Evolutionary conservation across 2,113 vertebrate genomes (phyloP).

Genomic region (Lonchura striata): DNA sequence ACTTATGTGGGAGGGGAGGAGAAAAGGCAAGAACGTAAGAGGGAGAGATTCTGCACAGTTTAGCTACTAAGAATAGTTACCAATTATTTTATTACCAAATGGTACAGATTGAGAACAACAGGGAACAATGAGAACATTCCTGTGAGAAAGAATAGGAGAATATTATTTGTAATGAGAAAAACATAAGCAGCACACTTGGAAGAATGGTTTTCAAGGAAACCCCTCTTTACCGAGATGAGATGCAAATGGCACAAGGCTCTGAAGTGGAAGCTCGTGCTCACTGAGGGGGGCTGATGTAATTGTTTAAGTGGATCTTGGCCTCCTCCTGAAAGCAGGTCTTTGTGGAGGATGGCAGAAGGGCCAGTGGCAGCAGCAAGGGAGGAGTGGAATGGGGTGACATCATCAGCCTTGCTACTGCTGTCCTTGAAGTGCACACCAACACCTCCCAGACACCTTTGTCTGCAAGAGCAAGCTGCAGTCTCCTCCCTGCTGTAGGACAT

Average conservation of each 20-base stretch:
- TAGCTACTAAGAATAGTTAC: neutral
- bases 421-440: neutral
- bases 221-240: neutral
- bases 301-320: neutral
- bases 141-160: neutral
- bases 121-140: neutral
- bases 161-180: neutral
- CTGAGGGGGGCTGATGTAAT: slow-evolving; percentile 21
- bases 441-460: neutral
- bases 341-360: neutral
- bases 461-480: neutral
- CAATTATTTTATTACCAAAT: slow-evolving; percentile 12
- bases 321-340: neutral
- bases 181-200: neutral
- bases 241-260: slow-evolving; percentile 29
- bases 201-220: slow-evolving; percentile 27
- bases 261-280: slow-evolving; percentile 55
- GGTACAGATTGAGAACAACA: neutral
- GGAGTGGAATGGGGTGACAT: neutral
- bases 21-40: neutral
- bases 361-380: slow-evolving; percentile 8
- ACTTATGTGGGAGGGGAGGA: neutral
- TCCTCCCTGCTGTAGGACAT: neutral
- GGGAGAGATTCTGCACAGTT: neutral
- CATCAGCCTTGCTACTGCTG: neutral